Conservation (phyloP, 2,113 vertebrate species). For the Chionodraco myersi region DNA sequence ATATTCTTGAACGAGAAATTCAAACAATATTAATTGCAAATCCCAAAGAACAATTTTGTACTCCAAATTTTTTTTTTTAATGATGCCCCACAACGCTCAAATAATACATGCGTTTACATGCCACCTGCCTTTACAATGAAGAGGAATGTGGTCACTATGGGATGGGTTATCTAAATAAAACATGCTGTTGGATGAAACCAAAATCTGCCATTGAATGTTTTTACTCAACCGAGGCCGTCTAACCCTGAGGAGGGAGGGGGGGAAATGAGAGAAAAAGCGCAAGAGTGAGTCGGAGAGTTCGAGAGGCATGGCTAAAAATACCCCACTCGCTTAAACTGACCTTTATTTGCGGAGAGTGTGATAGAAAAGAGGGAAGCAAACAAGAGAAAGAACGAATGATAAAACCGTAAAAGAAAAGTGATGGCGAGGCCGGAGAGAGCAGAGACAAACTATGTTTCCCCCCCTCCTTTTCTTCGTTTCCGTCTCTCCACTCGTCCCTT, state of each 20-base stretch:
- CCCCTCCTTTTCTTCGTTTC: conserved; percentile 38
- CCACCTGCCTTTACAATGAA: conserved; percentile 38
- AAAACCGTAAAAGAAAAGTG: conserved; percentile 54
- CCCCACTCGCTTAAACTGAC: conserved; percentile 76
- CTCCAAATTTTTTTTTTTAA: conserved; percentile 21
- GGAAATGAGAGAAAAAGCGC: conserved; percentile 48
- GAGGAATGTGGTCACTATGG: conserved; percentile 41
- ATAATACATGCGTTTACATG: conserved; percentile 23
- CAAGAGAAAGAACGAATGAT: conserved; percentile 38
- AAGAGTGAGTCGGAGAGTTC: conserved; percentile 67
- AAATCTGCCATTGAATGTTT: conserved; percentile 64
- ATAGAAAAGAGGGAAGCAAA: conserved; percentile 58
- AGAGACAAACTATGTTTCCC: conserved; percentile 46
- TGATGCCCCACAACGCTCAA: background rate
- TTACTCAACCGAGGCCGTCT: conserved; percentile 61
- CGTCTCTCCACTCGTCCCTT: conserved; percentile 45
- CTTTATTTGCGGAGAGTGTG: conserved; percentile 75
- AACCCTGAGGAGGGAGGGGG: conserved; percentile 36
- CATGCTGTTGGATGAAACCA: conserved; percentile 55
- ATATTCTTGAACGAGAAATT: conserved; percentile 31
- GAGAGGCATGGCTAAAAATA: conserved; percentile 78
- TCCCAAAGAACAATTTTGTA: conserved; percentile 11
- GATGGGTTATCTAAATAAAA: conserved; percentile 57
- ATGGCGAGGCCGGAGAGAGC: conserved; percentile 56
- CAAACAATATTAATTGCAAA: conserved; percentile 45